Evolutionary conservation across 2,888 invertebrate species (phyloP), one percentile per base, ranked within the genome.

Genomic region (Drosophila anceps): DNA sequence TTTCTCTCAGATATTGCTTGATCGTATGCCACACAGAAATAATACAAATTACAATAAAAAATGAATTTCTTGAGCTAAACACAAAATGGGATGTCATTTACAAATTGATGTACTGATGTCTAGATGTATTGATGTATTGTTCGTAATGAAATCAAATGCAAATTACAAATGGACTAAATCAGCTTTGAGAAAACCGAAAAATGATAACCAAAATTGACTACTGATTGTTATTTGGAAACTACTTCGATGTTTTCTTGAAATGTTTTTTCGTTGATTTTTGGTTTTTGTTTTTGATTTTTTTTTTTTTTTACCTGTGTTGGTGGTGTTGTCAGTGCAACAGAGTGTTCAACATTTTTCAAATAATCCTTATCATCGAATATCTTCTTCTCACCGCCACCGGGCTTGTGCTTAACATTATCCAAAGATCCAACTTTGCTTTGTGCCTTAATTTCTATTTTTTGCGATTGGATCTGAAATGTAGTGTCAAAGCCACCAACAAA

Each of bases 311-410:
- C 94, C 94, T 94, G 94, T 81, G 94, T 94, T 85, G 94, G 93
- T 84, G 94, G 93, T 88, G 94, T 93, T 75, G 94, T 91, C 87
- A 94, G 94, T 90, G 94, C 93, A 83, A 94, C 93, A 85, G 94
- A 93, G 91, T 94, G 94, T 71, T 94, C 94, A 92, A 94, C 94
- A 94, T 97, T 97, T 94, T 96, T 96, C 93, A 97, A 95, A 94
- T 98, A 98, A 77, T 96, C 96, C 94, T 96, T 97, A 94, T 98
- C 98, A 92, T 98, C 97, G 93, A 97, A 98, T 91, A 98, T 98
- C 94, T 98, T 98, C 94, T 97, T 96, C 84, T 98, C 97, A 54
- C 98, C 98, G 74, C 98, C 98, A 86, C 98, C 97, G 67, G 98
- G 98, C 94, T 95, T 97, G 94, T 98, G 96, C 93, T 93, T 93